Evolutionary conservation across 2,113 vertebrate species (phyloP).

Genomic region (Hippocampus abdominalis): DNA sequence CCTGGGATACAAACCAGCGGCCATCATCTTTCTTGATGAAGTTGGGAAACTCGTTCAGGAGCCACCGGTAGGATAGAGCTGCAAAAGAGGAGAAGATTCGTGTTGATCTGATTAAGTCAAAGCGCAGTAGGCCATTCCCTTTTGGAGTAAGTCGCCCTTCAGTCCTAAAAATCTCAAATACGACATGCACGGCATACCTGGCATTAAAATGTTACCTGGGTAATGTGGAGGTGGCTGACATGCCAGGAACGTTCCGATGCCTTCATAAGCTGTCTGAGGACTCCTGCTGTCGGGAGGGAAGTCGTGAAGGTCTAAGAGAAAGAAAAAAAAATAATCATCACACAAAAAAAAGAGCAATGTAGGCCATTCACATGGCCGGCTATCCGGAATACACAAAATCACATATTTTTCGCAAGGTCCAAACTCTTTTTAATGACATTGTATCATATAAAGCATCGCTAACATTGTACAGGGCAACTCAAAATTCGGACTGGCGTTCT

Average conservation of each 20-base stretch:
- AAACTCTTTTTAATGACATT: neutral
- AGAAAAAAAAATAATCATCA: neutral
- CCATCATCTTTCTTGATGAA: conserved; percentile 81
- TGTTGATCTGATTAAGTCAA: neutral
- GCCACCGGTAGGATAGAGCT: conserved; percentile 93
- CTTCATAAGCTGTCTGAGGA: conserved; percentile 82
- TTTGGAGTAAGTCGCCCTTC: neutral
- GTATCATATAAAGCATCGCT: neutral
- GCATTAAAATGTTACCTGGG: conserved; percentile 74
- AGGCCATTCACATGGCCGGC: neutral
- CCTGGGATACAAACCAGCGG: conserved; percentile 90
- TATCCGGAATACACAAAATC: neutral
- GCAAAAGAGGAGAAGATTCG: neutral
- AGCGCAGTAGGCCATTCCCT: neutral
- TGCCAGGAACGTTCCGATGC: conserved; percentile 82
- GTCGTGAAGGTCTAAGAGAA: conserved; percentile 84
- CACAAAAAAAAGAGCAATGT: neutral
- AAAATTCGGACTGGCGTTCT: neutral
- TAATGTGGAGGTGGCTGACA: conserved; percentile 93
- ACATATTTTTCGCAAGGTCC: neutral
- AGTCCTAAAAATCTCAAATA: neutral
- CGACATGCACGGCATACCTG: neutral
- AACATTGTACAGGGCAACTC: neutral
- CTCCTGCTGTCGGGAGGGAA: conserved; percentile 88
- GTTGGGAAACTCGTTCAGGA: conserved; percentile 90